Conservation (phyloP, 1,140 invertebrate species). For the Pogonomyrmex californicus region DNA sequence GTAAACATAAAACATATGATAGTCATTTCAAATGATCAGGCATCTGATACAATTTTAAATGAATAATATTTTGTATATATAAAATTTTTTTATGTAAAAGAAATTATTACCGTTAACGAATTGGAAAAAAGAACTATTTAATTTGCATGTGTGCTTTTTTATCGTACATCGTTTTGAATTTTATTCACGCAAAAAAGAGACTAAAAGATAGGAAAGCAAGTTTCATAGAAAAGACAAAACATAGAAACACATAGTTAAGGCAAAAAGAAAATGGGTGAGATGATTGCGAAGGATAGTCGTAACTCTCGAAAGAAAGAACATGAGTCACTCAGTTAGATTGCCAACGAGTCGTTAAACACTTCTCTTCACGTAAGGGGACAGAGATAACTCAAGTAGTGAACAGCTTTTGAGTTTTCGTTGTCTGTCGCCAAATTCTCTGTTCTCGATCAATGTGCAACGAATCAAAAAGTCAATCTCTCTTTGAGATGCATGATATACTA, state of each 20-base stretch:
- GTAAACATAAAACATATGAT: not conserved
- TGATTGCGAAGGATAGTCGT: not conserved
- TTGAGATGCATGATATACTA: slow-evolving; percentile 6
- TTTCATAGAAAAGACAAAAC: not conserved
- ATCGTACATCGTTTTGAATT: not conserved
- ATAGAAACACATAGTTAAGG: not conserved
- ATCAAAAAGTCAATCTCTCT: slow-evolving; percentile 18
- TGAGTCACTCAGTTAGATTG: slow-evolving; percentile 62
- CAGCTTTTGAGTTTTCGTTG: slow-evolving; percentile 32
- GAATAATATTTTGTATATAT: not conserved
- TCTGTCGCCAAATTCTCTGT: not conserved
- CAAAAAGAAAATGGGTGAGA: not conserved
- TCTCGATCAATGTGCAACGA: slow-evolving; percentile 38
- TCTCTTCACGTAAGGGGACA: not conserved
- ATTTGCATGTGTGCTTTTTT: not conserved
- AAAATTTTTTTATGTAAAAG: not conserved
- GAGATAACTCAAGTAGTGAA: slow-evolving; percentile 24
- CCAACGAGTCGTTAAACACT: slow-evolving; percentile 18
- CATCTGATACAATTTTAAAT: not conserved
- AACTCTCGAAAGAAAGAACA: slow-evolving; percentile 44
- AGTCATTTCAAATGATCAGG: not conserved
- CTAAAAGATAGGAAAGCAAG: not conserved
- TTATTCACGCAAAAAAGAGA: not conserved
- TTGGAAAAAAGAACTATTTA: not conserved
- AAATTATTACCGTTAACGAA: slow-evolving; percentile 5